A percentile compares a stretch with the other conserved stretches of the same genome.
These are phyloP conservation scores for Machimus rusticus DNA, from an alignment of 2,888 invertebrate species.

Conservation along the genomic window DNA sequence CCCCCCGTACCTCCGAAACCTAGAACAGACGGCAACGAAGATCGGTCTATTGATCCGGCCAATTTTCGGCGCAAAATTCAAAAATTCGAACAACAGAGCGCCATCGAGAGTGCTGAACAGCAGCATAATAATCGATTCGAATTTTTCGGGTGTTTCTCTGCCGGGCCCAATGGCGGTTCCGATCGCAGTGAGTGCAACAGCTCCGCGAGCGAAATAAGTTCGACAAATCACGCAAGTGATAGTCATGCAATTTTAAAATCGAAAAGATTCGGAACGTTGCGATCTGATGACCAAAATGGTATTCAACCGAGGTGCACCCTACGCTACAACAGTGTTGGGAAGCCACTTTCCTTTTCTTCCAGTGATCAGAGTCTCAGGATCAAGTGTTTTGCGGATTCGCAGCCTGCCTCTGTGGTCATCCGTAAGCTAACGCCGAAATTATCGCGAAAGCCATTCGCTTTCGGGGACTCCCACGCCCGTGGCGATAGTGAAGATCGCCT, in stretches of 20 bases:
- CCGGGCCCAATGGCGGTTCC: slow-evolving; percentile 43
- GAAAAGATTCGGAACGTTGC: background rate
- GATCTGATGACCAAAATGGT: slow-evolving; percentile 22
- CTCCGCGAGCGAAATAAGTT: slow-evolving; percentile 40
- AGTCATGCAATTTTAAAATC: slow-evolving; percentile 34
- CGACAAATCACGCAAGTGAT: slow-evolving; percentile 42
- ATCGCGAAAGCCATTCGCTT: slow-evolving; percentile 47
- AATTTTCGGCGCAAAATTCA: slow-evolving; percentile 53
- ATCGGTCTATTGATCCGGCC: slow-evolving; percentile 50
- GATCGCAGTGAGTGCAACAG: slow-evolving; percentile 47
- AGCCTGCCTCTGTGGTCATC: slow-evolving; percentile 47
- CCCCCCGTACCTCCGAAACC: slow-evolving; percentile 8
- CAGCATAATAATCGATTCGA: slow-evolving; percentile 49
- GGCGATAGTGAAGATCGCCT: slow-evolving; percentile 46
- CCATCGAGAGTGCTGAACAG: background rate
- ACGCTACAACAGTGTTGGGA: slow-evolving; percentile 6
- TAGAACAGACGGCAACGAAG: background rate
- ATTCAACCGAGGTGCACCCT: background rate
- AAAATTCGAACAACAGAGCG: slow-evolving; percentile 52
- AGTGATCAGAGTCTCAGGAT: background rate
- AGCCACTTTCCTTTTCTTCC: background rate
- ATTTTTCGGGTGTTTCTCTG: slow-evolving; percentile 53
- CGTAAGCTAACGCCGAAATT: slow-evolving; percentile 51
- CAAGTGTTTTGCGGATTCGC: slow-evolving; percentile 24
- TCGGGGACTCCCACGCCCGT: slow-evolving; percentile 23